Conservation (phyloP, 2,797 vertebrate genomes). For the Propithecus deckenii region DNA sequence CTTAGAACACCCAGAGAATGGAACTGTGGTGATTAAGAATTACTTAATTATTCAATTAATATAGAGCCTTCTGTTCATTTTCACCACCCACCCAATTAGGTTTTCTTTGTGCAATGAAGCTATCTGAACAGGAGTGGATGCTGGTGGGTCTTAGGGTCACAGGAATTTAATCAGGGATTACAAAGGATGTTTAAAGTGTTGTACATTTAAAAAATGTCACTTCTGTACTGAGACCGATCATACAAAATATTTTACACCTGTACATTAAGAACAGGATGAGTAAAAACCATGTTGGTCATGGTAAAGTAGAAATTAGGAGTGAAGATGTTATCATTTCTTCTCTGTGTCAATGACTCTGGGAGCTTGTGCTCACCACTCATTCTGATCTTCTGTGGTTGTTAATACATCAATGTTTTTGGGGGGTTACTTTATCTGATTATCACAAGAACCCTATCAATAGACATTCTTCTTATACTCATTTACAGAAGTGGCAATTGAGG, state of each 20-base stretch:
- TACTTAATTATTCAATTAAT: not conserved
- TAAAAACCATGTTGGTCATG: not conserved
- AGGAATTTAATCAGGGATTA: not conserved
- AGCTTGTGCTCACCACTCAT: too few relatives aligned
- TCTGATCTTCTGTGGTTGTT: not conserved
- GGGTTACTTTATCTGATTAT: not conserved
- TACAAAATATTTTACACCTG: not conserved
- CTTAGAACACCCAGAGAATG: not conserved
- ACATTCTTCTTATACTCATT: not conserved
- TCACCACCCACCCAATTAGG: rapidly evolving
- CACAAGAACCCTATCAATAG: not conserved
- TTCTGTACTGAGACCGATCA: not conserved
- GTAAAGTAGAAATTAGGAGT: not conserved
- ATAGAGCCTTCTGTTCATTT: not conserved
- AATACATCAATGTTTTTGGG: rapidly evolving
- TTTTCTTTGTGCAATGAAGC: not conserved
- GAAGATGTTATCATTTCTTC: not conserved
- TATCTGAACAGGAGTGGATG: not conserved
- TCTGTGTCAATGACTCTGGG: not conserved
- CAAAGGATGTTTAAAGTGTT: not conserved
- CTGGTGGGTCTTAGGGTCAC: not conserved
- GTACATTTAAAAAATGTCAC: not conserved
- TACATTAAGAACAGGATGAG: not conserved
- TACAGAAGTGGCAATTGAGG: not conserved
- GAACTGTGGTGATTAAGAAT: not conserved